These are phyloP conservation scores for Zaprionus lineosus DNA, from an alignment of 2,888 invertebrate genomes.

Conservation along the genomic window DNA sequence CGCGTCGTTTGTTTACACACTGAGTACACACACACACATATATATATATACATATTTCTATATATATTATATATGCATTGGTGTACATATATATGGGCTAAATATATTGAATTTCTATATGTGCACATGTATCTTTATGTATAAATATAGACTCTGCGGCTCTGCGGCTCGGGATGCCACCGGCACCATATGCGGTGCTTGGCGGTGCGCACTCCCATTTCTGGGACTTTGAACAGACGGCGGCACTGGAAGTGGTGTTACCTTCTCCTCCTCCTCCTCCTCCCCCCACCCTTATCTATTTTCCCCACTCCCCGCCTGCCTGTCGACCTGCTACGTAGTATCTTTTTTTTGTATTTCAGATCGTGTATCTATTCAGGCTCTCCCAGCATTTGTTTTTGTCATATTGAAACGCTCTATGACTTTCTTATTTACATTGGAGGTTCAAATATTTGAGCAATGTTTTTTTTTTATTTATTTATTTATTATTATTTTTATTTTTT, in stretches of 20 bases:
- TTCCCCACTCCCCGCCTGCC: no score
- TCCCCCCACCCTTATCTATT: no score
- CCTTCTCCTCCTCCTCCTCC: neutral
- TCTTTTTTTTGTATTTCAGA: neutral
- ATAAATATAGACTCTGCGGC: slow-evolving; percentile 31
- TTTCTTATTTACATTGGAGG: slow-evolving; percentile 13
- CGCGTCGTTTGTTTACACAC: slow-evolving; percentile 64
- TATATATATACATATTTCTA: no score
- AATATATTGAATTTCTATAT: slow-evolving; percentile 11
- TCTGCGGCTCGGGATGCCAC: slow-evolving; percentile 22
- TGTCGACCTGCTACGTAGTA: neutral
- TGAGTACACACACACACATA: no score
- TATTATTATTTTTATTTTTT: neutral
- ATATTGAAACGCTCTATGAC: slow-evolving; percentile 28
- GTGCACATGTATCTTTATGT: slow-evolving; percentile 2
- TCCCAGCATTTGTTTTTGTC: slow-evolving; percentile 47
- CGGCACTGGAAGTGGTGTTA: slow-evolving; percentile 38
- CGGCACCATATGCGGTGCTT: slow-evolving; percentile 30
- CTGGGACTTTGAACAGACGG: slow-evolving; percentile 50
- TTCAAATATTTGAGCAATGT: slow-evolving; percentile 34
- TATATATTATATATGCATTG: slow-evolving; percentile 3
- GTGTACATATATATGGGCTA: slow-evolving; percentile 30
- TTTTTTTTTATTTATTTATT: no score
- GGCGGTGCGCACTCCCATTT: neutral
- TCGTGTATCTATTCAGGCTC: slow-evolving; percentile 32